These are phyloP conservation scores for Teleopsis dalmanni DNA, from an alignment of 1,140 invertebrate genomes.

Conservation along the genomic window DNA sequence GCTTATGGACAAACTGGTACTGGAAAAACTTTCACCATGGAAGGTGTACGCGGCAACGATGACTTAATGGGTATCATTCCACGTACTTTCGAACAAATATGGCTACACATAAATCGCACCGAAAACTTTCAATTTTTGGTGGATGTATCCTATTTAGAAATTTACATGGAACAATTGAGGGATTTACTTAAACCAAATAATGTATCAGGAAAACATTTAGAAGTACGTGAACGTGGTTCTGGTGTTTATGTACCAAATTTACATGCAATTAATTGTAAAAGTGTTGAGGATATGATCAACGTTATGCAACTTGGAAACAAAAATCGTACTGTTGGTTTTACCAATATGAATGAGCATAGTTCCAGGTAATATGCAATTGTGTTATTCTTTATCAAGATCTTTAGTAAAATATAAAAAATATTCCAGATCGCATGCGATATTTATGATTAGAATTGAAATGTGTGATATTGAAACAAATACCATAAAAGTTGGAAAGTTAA, in stretches of 20 bases:
- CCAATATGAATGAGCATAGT: constrained; percentile 99
- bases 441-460: constrained; percentile 96
- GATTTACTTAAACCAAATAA: constrained; percentile 85
- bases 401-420: background rate
- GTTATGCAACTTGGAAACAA: constrained; percentile 85
- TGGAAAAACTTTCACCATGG: constrained; percentile 93
- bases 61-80: constrained; percentile 82
- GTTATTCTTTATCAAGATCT: background rate
- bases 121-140: constrained; percentile 87
- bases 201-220: constrained; percentile 59
- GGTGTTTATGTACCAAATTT: constrained; percentile 93
- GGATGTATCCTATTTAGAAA: constrained; percentile 86
- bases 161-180: constrained; percentile 88
- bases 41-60: constrained; percentile 58
- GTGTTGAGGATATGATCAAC: constrained; percentile 80
- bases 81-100: constrained; percentile 92
- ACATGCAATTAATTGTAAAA: constrained; percentile 84
- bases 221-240: constrained; percentile 62
- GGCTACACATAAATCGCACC: constrained; percentile 78
- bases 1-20: constrained; percentile 95
- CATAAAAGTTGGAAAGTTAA: constrained; percentile 65
- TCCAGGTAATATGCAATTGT: constrained; percentile 48
- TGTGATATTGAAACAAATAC: constrained; percentile 64
- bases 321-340: constrained; percentile 84
- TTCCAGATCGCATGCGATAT: constrained; percentile 89